Percentiles rank a stretch among this genome's conserved stretches.
Conservation (phyloP, 2,888 invertebrate species). For the Suillia variegata region DNA sequence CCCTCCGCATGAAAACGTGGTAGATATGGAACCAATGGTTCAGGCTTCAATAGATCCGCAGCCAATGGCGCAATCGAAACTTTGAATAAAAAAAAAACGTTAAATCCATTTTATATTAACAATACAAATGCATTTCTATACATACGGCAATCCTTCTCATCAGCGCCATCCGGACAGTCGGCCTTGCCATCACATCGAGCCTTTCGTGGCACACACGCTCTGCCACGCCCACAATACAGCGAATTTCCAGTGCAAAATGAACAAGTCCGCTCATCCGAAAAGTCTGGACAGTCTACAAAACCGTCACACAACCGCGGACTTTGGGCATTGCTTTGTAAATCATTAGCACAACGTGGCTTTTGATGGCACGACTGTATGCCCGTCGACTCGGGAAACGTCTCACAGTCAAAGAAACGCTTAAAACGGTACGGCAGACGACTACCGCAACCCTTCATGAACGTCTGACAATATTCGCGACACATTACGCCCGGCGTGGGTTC, state of each 20-base stretch:
- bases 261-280: conserved; percentile 80
- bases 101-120: neutral
- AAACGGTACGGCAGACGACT: conserved; percentile 74
- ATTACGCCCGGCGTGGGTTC: conserved; percentile 56
- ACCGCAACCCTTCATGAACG: conserved; percentile 84
- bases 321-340: conserved; percentile 75
- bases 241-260: conserved; percentile 75
- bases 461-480: conserved; percentile 83
- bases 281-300: conserved; percentile 82
- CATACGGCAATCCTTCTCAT: conserved; percentile 86
- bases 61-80: conserved; percentile 79
- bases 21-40: conserved; percentile 72
- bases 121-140: too few relatives aligned
- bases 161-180: conserved; percentile 86
- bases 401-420: conserved; percentile 76
- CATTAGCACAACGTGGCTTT: conserved; percentile 81
- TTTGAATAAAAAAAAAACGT: conserved; percentile 55
- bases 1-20: conserved; percentile 75
- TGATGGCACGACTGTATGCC: conserved; percentile 76
- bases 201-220: conserved; percentile 73
- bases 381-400: conserved; percentile 78
- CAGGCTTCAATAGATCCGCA: conserved; percentile 68
- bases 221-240: conserved; percentile 80
- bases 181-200: conserved; percentile 80
- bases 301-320: conserved; percentile 85